Conservation (phyloP, 1,140 invertebrate species). For the Brachionus asplanchnoidis region DNA sequence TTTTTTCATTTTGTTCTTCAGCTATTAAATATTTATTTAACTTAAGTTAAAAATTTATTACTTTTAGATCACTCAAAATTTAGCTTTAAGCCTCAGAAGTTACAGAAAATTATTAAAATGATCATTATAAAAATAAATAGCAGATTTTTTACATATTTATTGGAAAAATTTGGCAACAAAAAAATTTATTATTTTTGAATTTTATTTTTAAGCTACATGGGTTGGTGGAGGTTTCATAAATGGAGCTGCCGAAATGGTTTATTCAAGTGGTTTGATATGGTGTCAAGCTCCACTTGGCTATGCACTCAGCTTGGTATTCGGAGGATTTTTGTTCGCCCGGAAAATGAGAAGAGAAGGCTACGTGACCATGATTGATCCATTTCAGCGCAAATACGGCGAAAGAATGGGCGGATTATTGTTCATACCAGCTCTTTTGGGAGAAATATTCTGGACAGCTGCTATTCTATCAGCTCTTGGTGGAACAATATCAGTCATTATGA, state of each 20-base stretch:
- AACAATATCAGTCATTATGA: conserved; percentile 89
- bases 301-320: conserved; percentile 83
- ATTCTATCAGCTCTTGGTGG: conserved; percentile 90
- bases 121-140: too few relatives aligned
- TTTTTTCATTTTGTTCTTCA: too few relatives aligned
- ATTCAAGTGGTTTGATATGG: conserved; percentile 82
- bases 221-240: conserved; percentile 98
- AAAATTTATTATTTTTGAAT: too few relatives aligned
- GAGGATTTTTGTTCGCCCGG: conserved; percentile 93
- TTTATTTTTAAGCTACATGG: conserved; percentile 74
- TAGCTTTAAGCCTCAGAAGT: too few relatives aligned
- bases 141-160: neutral
- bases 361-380: conserved; percentile 96
- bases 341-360: conserved; percentile 94
- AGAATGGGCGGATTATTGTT: conserved; percentile 93
- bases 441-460: conserved; percentile 94
- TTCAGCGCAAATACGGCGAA: conserved; percentile 83
- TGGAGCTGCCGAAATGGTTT: conserved; percentile 91
- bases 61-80: too few relatives aligned
- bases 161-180: neutral
- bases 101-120: too few relatives aligned
- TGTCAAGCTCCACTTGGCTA: conserved; percentile 97
- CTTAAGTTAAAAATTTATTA: too few relatives aligned
- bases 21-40: too few relatives aligned
- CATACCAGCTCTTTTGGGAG: conserved; percentile 88